A percentile compares a stretch with the other conserved stretches of the same genome.
Evolutionary conservation across 2,888 invertebrate species (phyloP).

Genomic region (Odontomyia ornata): DNA sequence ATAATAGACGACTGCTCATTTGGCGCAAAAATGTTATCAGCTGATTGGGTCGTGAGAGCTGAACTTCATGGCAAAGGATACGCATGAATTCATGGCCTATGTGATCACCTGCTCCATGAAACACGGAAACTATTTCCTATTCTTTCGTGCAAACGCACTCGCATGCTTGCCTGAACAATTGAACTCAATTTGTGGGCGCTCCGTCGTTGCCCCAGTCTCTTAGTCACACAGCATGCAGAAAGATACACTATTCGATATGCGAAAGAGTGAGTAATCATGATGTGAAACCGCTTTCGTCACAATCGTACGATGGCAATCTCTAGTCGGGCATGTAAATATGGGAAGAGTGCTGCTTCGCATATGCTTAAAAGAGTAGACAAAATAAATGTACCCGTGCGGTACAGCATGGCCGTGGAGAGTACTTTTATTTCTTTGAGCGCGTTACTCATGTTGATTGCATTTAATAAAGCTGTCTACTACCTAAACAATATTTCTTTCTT

Average conservation of each 20-base stretch:
- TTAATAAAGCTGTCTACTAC: neutral
- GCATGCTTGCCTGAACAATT: neutral
- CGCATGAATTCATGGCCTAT: too few species aligned
- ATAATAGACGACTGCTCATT: neutral
- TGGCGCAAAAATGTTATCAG: constrained; percentile 34
- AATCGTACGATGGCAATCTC: constrained; percentile 25
- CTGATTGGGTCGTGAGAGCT: neutral
- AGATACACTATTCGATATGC: neutral
- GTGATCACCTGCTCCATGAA: too few species aligned
- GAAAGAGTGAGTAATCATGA: constrained; percentile 15
- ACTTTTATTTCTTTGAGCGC: too few species aligned
- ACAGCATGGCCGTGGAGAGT: neutral
- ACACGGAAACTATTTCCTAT: too few species aligned
- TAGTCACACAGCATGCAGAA: too few species aligned
- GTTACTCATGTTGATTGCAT: too few species aligned
- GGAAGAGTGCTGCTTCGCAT: neutral
- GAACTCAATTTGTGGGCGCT: neutral
- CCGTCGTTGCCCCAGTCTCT: neutral
- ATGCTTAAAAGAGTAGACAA: neutral
- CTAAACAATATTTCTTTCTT: neutral
- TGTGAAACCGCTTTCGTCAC: constrained; percentile 12
- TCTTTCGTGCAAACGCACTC: too few species aligned
- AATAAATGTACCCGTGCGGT: neutral
- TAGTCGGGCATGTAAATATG: neutral
- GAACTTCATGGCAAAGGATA: too few species aligned